Base-by-base conservation (phyloP, 1,140 invertebrate species). In the Acromyrmex charruanus region DNA sequence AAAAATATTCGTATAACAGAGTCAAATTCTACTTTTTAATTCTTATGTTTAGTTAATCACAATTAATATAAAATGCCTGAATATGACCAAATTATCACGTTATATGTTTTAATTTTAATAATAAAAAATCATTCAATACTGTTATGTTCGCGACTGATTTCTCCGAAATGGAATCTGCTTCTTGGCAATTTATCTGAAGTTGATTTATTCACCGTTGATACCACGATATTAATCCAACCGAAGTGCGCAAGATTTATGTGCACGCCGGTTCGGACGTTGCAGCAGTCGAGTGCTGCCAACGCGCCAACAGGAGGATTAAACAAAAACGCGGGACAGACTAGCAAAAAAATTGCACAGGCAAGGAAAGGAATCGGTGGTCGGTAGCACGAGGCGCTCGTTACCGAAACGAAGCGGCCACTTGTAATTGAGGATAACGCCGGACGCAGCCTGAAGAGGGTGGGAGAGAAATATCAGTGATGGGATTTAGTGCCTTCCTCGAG, bases 391-490 rank as follows among this genome's bases (percentile, higher is more conserved):
- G 9, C 31, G 71, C 88, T 91, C 89, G 88, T 91, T 90, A 91
- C 80, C 80, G 69, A 91, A 91, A 91, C 88, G 89, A 84, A 74
- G 63, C 31, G 44, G 31, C 68, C 81, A 59, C 72, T 88, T 53
- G 72, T 87, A 84, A 92, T 91, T 66, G 85, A 87, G 85, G n/a
- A 91, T 90, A 90, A 88, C 74, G 79, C 28, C 31, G 35, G 63
- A 12, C 63, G 61, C 61, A 85, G 79, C 12, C 35, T 68, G 71
- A 39, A 49, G 44, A 69, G 75, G 65, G 55, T 61, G 58, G 39
- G 68, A 59, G 77, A 71, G 74, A 80, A 88, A 69, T 81, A 81
- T 90, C 85, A 63, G 75, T 72, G 75, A 87, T 65, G 85, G 69
- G 58, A 69, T 86, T 88, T 90, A 87, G 81, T 90, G 82, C 55